Conservation (phyloP, 2,797 vertebrate species). For the Hyperoplus immaculatus region DNA sequence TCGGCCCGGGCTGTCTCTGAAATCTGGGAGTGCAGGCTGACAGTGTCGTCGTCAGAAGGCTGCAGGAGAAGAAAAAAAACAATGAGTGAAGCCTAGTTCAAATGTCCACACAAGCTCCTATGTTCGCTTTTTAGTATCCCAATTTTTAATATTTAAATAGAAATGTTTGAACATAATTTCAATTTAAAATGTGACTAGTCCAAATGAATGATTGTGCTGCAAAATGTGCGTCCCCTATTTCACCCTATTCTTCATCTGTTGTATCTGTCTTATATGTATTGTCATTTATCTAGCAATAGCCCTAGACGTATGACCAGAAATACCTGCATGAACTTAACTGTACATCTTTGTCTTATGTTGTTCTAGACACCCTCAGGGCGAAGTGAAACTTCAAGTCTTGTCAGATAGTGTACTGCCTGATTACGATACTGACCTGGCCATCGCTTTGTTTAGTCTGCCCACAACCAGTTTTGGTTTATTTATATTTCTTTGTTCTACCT, state of each 20-base stretch:
- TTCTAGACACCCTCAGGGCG: background rate
- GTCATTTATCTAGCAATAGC: background rate
- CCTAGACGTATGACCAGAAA: background rate
- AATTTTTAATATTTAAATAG: background rate
- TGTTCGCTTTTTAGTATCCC: too few species aligned
- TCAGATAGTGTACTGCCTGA: background rate
- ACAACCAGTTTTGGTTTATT: background rate
- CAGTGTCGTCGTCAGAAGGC: conserved; percentile 98
- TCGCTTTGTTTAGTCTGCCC: background rate
- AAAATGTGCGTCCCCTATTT: background rate
- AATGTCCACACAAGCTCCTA: background rate
- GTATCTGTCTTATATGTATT: background rate
- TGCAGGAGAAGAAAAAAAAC: conserved; percentile 67
- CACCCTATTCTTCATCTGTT: background rate
- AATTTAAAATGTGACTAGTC: background rate
- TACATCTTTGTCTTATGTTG: background rate
- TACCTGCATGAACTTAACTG: background rate
- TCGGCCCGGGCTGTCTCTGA: conserved; percentile 95
- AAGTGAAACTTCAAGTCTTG: background rate
- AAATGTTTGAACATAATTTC: background rate
- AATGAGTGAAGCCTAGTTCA: conserved; percentile 3
- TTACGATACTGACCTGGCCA: background rate
- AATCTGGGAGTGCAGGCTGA: conserved; percentile 98
- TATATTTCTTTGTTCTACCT: background rate
- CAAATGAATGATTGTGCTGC: background rate